Conservation (phyloP, 1,140 invertebrate genomes). For the Tetramorium parvispinum region DNA sequence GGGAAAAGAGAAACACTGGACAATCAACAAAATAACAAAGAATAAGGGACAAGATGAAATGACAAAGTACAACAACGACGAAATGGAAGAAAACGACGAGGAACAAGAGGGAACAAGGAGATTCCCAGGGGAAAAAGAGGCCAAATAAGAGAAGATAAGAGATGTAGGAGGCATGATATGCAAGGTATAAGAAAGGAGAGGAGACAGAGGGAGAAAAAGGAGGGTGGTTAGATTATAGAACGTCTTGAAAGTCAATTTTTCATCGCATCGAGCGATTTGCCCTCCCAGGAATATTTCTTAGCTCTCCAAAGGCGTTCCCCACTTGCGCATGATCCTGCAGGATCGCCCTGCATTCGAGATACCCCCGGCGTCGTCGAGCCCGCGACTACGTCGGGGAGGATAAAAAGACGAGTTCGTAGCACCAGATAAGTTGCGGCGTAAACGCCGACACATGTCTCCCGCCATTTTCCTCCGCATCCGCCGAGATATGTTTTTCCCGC, state of each 20-base stretch:
- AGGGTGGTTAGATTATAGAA: constrained; percentile 32
- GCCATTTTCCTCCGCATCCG: constrained; percentile 51
- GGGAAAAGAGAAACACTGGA: not conserved
- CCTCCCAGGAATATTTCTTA: constrained; percentile 51
- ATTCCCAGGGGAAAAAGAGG: not conserved
- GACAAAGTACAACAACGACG: not conserved
- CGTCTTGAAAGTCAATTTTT: constrained; percentile 60
- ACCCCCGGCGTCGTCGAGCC: constrained; percentile 39
- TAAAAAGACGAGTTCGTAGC: constrained; percentile 31
- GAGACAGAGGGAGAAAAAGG: not conserved
- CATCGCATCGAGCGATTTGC: constrained; percentile 59
- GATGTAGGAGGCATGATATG: constrained; percentile 5
- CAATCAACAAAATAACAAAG: constrained; percentile 12
- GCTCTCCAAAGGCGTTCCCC: constrained; percentile 38
- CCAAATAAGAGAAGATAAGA: not conserved
- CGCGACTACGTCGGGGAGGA: constrained; percentile 30
- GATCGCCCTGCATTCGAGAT: constrained; percentile 50
- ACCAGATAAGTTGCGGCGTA: constrained; percentile 58
- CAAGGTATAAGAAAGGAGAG: not conserved
- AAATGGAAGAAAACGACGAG: not conserved
- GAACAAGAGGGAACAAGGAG: constrained; percentile 2
- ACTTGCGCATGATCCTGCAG: constrained; percentile 40
- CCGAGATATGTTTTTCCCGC: constrained; percentile 50
- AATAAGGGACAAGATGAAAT: not conserved
- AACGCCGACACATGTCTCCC: constrained; percentile 58